These are phyloP conservation scores for Pomacea canaliculata DNA, from an alignment of 2,888 invertebrate genomes.

Conservation along the genomic window DNA sequence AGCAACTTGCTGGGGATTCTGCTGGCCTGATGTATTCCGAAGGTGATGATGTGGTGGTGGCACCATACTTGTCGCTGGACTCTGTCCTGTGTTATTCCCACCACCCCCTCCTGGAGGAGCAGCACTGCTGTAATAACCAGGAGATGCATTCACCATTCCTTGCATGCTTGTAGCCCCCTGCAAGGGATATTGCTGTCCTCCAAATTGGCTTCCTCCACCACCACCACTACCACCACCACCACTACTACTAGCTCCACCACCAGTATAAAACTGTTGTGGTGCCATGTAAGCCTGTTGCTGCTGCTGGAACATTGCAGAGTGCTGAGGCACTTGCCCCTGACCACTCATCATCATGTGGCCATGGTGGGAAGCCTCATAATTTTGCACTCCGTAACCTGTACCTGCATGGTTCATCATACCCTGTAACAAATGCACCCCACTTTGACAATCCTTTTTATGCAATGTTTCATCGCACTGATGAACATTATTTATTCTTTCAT, in stretches of 20 bases:
- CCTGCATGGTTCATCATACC: constrained; percentile 21
- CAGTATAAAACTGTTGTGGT: constrained; percentile 26
- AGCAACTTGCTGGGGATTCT: constrained; percentile 66
- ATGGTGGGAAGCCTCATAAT: constrained; percentile 19
- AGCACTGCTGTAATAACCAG: constrained; percentile 6
- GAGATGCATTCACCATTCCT: constrained; percentile 16
- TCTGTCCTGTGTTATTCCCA: constrained; percentile 15
- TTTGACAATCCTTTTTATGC: too few relatives aligned
- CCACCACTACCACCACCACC: constrained; percentile 8
- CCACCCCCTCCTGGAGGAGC: background rate
- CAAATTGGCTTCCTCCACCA: constrained; percentile 12
- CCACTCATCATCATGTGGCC: constrained; percentile 29
- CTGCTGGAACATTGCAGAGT: constrained; percentile 21
- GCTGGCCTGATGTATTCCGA: constrained; percentile 37
- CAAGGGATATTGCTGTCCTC: constrained; percentile 22
- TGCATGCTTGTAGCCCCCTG: constrained; percentile 20
- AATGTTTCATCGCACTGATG: too few relatives aligned
- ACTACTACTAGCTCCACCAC: background rate
- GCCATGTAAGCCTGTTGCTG: constrained; percentile 19
- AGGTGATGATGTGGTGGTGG: constrained; percentile 37
- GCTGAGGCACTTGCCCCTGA: constrained; percentile 18
- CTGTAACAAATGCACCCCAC: background rate
- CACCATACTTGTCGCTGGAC: constrained; percentile 21
- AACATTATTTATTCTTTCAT: too few relatives aligned
- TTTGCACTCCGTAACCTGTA: constrained; percentile 6